These are phyloP conservation scores for Astreopora myriophthalma DNA, from an alignment of 64 coral and sea anemone genomes.

Conservation along the genomic window DNA sequence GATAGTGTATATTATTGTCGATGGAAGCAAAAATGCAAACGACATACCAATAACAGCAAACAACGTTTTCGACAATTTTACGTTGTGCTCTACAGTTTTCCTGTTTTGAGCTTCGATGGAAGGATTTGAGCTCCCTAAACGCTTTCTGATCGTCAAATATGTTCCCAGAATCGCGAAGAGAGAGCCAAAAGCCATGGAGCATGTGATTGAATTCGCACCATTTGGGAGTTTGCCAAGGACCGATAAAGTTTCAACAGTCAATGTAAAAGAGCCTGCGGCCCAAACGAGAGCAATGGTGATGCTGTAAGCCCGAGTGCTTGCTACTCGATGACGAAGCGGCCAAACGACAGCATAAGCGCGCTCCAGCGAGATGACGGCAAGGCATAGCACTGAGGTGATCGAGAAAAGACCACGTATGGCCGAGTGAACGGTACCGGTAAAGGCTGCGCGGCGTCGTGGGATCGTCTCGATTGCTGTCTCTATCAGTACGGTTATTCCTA, in stretches of 20 bases:
- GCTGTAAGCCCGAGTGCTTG: background rate
- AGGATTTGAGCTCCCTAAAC: background rate
- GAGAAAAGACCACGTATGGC: background rate
- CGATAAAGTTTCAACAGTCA: background rate
- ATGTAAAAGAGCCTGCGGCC: background rate
- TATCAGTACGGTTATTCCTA: background rate
- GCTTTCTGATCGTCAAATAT: background rate
- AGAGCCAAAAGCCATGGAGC: background rate
- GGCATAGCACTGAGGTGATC: background rate
- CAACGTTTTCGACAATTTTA: slow-evolving; percentile 15
- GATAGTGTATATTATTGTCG: background rate
- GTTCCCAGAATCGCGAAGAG: background rate
- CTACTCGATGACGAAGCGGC: slow-evolving; percentile 17
- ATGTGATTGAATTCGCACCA: background rate
- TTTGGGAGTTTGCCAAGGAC: background rate
- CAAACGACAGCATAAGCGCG: background rate
- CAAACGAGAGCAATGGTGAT: background rate
- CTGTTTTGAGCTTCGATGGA: background rate
- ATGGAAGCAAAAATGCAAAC: background rate
- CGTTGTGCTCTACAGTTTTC: background rate
- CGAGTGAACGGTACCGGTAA: background rate
- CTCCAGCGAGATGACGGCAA: background rate
- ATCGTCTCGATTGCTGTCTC: background rate
- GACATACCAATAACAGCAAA: slow-evolving; percentile 19
- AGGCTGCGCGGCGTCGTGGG: background rate